These are phyloP conservation scores for Lampris incognitus DNA, from an alignment of 2,113 vertebrate species.

Conservation along the genomic window DNA sequence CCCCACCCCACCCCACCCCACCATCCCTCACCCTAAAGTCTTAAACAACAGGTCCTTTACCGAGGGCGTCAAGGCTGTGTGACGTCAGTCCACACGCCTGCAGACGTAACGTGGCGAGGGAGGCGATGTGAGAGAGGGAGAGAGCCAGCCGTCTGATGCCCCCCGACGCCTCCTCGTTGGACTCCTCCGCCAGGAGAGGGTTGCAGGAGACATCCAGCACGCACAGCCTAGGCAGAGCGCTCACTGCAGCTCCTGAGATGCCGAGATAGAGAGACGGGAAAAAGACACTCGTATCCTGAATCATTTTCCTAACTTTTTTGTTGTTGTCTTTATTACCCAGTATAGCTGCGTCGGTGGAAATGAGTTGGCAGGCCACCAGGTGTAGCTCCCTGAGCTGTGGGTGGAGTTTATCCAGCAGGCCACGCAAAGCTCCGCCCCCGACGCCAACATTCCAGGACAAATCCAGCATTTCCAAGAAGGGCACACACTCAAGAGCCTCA, in stretches of 20 bases:
- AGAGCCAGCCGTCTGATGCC: conserved; percentile 78
- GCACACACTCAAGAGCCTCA: conserved; percentile 77
- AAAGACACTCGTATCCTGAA: too few species aligned
- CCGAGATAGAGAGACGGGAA: background rate
- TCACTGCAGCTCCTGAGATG: conserved; percentile 75
- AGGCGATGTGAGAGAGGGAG: conserved; percentile 75
- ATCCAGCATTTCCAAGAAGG: conserved; percentile 86
- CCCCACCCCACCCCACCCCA: too few species aligned
- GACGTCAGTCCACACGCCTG: conserved; percentile 85
- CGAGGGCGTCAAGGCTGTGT: conserved; percentile 78
- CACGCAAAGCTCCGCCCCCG: conserved; percentile 84
- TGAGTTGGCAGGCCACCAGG: conserved; percentile 86
- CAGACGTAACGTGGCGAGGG: conserved; percentile 83
- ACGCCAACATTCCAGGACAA: conserved; percentile 90
- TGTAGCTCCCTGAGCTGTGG: conserved; percentile 81
- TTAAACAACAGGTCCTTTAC: conserved; percentile 66
- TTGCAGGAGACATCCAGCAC: conserved; percentile 90
- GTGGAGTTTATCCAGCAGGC: conserved; percentile 79
- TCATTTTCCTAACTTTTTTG: too few species aligned
- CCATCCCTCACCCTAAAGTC: too few species aligned
- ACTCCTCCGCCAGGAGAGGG: conserved; percentile 70
- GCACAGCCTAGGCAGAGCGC: conserved; percentile 74
- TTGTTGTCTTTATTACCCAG: conserved; percentile 78
- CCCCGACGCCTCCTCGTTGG: conserved; percentile 19
- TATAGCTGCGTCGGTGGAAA: conserved; percentile 77